Evolutionary conservation across 2,113 vertebrate species (phyloP).

Genomic region (Festucalex cinctus): DNA sequence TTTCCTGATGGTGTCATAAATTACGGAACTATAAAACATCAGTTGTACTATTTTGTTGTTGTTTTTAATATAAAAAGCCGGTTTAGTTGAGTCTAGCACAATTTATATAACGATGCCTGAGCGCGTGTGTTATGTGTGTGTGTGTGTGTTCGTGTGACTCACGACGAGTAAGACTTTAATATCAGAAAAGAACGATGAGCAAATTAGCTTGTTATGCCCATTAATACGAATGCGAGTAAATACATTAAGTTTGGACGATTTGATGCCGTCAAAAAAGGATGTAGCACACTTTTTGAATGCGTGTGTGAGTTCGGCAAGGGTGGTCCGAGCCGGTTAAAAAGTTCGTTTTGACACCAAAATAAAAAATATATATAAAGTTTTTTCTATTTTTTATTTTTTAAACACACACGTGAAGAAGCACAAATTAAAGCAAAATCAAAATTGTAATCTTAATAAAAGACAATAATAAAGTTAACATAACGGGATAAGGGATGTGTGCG

Average conservation of each 20-base stretch:
- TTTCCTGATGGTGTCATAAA: background rate
- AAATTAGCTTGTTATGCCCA: background rate
- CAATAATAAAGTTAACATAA: background rate
- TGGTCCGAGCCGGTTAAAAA: background rate
- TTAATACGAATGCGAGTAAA: background rate
- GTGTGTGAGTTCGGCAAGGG: background rate
- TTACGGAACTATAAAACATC: no score
- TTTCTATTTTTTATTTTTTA: no score
- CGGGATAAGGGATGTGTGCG: background rate
- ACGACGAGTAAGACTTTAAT: background rate
- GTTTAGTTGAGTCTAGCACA: background rate
- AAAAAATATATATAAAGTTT: background rate
- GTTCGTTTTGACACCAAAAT: background rate
- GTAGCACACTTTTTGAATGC: background rate
- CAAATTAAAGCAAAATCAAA: constrained; percentile 6
- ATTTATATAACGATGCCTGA: background rate
- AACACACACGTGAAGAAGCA: background rate
- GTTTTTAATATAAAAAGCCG: background rate
- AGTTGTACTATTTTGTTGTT: background rate
- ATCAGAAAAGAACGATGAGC: background rate
- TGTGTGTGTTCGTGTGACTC: background rate
- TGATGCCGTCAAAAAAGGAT: background rate
- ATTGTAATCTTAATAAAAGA: background rate
- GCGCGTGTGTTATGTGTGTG: background rate
- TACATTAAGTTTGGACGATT: background rate